phyloP scores from a whole-genome alignment of 2,888 invertebrate genomes.

The Ashinkailepas kermadecensis region DNA sequence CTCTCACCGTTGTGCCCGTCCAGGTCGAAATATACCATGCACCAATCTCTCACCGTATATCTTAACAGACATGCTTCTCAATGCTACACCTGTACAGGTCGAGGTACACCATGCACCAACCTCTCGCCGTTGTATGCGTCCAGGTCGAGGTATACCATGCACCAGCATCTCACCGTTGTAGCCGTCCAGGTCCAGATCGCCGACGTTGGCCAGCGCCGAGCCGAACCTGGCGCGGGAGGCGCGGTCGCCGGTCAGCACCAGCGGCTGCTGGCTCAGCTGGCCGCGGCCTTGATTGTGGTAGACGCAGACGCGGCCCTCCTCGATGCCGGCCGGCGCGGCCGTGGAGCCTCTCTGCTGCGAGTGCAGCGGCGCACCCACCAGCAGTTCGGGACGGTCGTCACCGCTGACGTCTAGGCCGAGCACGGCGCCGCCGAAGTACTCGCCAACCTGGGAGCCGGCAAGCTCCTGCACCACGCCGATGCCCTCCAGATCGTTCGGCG shows the following conservation, averaged over 20 bases:
- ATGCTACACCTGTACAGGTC: no score
- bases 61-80: no score
- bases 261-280: conserved; percentile 4
- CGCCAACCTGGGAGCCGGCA: conserved; percentile 35
- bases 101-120: no score
- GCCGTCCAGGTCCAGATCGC: conserved; percentile 38
- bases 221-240: conserved; percentile 37
- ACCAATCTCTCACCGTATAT: no score
- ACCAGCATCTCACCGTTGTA: conserved; percentile 32
- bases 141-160: background rate
- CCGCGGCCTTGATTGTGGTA: conserved; percentile 23
- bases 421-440: conserved; percentile 39
- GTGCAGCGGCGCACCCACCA: conserved; percentile 40
- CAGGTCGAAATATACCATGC: no score
- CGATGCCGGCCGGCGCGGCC: conserved; percentile 5
- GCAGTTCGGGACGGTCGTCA: conserved; percentile 39
- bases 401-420: conserved; percentile 39
- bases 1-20: no score
- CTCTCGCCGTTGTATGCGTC: no score
- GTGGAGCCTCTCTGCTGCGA: conserved; percentile 21
- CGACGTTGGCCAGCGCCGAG: conserved; percentile 36
- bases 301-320: conserved; percentile 29
- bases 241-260: conserved; percentile 35
- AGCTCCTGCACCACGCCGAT: conserved; percentile 6
- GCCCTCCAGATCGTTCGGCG: background rate